These are phyloP conservation scores for Brachionus angularis DNA, from an alignment of 1,140 invertebrate genomes.

Conservation along the genomic window DNA sequence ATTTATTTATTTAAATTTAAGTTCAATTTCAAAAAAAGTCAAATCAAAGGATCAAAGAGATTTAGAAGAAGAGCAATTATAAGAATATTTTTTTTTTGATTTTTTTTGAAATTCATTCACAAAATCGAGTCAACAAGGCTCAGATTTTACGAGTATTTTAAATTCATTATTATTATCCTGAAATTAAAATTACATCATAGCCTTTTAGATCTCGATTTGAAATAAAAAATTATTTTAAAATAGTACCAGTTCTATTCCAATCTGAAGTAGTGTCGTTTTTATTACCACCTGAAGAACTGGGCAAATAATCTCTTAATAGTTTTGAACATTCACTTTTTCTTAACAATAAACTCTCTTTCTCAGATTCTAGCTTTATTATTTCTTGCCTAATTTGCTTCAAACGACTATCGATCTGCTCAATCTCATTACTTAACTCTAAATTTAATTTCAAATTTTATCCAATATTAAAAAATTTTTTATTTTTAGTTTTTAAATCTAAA, in stretches of 20 bases:
- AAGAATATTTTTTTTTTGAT: background rate
- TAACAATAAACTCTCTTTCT: constrained; percentile 13
- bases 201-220: background rate
- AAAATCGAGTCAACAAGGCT: constrained; percentile 1
- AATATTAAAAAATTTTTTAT: too few relatives aligned
- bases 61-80: too few relatives aligned
- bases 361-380: constrained; percentile 17
- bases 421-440: too few relatives aligned
- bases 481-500: too few relatives aligned
- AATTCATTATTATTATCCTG: background rate
- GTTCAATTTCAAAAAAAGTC: too few relatives aligned
- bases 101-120: background rate
- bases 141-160: constrained; percentile 42
- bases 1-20: too few relatives aligned
- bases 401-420: constrained; percentile 38
- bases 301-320: constrained; percentile 2
- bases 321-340: constrained; percentile 12
- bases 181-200: constrained; percentile 31
- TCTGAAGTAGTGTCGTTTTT: constrained; percentile 15
- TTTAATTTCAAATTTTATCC: too few relatives aligned
- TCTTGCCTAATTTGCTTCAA: constrained; percentile 2
- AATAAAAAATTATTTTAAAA: background rate
- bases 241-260: constrained; percentile 42
- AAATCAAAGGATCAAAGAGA: too few relatives aligned
- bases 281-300: constrained; percentile 39